Conservation (phyloP, 2,797 vertebrate genomes). For the Bradypus variegatus region DNA sequence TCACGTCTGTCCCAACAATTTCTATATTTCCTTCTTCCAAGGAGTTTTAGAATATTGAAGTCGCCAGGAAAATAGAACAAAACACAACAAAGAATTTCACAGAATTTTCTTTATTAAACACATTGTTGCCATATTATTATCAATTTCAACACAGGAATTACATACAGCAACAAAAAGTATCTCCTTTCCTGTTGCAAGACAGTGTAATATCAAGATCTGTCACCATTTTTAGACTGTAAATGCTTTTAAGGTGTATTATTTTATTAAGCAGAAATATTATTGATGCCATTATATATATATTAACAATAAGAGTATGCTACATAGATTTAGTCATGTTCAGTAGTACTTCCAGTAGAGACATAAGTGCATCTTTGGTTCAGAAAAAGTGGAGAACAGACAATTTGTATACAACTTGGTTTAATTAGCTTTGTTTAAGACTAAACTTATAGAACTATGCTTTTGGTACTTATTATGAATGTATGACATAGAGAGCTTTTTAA, state of each 20-base stretch:
- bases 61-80: slow-evolving; percentile 27
- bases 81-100: slow-evolving; percentile 5
- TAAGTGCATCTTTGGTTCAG: not conserved
- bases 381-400: not conserved
- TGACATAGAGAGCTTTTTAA: not conserved
- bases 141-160: slow-evolving; percentile 41
- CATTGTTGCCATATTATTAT: not conserved
- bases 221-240: not conserved
- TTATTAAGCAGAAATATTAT: not conserved
- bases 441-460: not conserved
- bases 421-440: not conserved
- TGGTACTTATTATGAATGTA: not conserved
- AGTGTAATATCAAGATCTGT: not conserved
- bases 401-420: not conserved
- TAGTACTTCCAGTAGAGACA: not conserved
- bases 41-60: not conserved
- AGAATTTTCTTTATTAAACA: not conserved
- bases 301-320: not conserved
- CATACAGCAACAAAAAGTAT: slow-evolving; percentile 41
- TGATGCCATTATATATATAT: not conserved
- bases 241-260: not conserved
- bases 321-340: not conserved
- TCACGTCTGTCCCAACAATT: not conserved
- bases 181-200: not conserved
- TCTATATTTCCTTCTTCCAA: not conserved